These are phyloP conservation scores for Leptinotarsa defecta DNA, from an alignment of 1,140 invertebrate species.

Conservation along the genomic window DNA sequence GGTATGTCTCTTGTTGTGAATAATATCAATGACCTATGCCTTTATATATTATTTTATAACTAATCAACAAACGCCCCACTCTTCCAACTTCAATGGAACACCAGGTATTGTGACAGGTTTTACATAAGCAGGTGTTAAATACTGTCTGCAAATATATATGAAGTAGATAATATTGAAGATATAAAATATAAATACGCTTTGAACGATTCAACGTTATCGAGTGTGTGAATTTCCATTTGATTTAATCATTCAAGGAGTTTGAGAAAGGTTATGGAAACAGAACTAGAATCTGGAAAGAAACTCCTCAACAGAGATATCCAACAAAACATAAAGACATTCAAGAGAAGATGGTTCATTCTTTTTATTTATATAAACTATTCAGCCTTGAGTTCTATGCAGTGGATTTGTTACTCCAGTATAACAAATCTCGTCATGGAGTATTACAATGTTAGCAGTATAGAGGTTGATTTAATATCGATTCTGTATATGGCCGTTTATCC, in stretches of 20 bases:
- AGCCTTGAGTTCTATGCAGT: slow-evolving; percentile 60
- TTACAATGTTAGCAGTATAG: slow-evolving; percentile 59
- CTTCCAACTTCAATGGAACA: too few species aligned
- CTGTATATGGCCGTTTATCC: slow-evolving; percentile 38
- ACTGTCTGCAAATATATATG: too few species aligned
- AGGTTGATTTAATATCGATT: slow-evolving; percentile 67
- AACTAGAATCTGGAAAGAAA: background rate
- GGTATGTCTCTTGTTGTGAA: too few species aligned
- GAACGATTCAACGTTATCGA: too few species aligned
- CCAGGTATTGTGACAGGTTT: too few species aligned
- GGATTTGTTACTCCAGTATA: slow-evolving; percentile 63
- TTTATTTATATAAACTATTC: slow-evolving; percentile 32
- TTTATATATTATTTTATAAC: too few species aligned
- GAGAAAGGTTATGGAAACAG: slow-evolving; percentile 3
- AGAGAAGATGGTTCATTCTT: background rate
- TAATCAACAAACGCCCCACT: too few species aligned
- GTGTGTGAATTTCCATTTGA: too few species aligned
- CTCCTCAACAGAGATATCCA: background rate
- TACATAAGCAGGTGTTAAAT: too few species aligned
- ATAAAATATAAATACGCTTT: too few species aligned
- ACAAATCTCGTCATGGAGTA: slow-evolving; percentile 59
- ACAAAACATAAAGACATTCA: background rate
- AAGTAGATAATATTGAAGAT: too few species aligned
- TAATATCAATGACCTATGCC: too few species aligned
- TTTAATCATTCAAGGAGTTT: background rate